phyloP scores from a whole-genome alignment of 64 coral and sea anemone genomes.

The Porites australiensis region DNA sequence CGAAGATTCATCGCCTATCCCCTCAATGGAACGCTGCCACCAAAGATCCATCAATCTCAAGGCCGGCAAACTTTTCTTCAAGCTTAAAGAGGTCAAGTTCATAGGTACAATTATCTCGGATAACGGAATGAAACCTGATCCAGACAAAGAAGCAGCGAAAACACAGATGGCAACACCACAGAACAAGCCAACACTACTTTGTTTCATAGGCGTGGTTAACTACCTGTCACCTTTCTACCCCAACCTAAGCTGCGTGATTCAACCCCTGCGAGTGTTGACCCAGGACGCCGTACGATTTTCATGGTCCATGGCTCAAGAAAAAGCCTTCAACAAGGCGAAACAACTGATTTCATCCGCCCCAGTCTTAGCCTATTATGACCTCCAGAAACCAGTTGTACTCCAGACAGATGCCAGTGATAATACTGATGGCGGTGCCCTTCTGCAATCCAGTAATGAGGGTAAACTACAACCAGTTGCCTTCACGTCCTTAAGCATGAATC shows the following conservation, averaged over 20 bases:
- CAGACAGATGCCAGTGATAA: constrained; percentile 33
- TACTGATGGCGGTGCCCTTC: background rate
- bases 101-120: constrained; percentile 43
- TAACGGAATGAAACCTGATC: constrained; percentile 49
- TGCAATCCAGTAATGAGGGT: constrained; percentile 52
- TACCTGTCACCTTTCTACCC: constrained; percentile 49
- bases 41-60: constrained; percentile 29
- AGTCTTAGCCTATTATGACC: constrained; percentile 50
- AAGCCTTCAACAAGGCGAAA: constrained; percentile 77
- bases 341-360: constrained; percentile 58
- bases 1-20: constrained; percentile 12
- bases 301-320: constrained; percentile 47
- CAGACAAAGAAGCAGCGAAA: constrained; percentile 43
- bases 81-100: constrained; percentile 26
- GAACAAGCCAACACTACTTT: constrained; percentile 41
- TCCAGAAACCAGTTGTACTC: constrained; percentile 44
- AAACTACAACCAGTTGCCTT: constrained; percentile 56
- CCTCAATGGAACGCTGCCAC: constrained; percentile 14
- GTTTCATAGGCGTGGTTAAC: constrained; percentile 54
- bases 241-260: constrained; percentile 16
- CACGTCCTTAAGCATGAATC: constrained; percentile 15
- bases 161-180: constrained; percentile 41
- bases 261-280: constrained; percentile 35
- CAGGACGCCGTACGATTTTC: constrained; percentile 37
- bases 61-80: background rate